Evolutionary conservation across 2,888 invertebrate species (phyloP), one percentile per base, ranked within the genome.

Genomic region (Oligia fasciuncula): DNA sequence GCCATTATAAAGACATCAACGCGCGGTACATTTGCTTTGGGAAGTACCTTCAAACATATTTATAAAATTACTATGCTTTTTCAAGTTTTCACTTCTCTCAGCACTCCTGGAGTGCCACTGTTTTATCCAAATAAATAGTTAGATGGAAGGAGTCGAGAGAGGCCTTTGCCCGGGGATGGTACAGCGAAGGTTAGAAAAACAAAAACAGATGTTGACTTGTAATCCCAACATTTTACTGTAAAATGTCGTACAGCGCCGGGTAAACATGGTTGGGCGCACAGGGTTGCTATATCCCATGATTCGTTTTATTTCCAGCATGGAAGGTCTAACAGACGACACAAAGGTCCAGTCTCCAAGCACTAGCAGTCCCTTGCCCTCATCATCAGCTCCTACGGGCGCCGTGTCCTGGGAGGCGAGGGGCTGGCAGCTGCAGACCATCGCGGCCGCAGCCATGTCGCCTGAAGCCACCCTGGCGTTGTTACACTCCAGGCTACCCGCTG

Each of bases 401-500:
- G 85, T 77, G 60, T 65, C 82, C 29, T 85, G 84, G 80, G 86
- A 76, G 49, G 80, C 98, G 74, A 97, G 97, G 66, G 97, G 97
- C 82, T 97, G 97, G 75, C 98, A 98, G 93, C 96, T 99, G 87
- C 97, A 98, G 91, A 98, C 98, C 3, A 97, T 99, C 46, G 98
- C 98, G 1, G 97, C 98, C 85, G 98, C 98, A 13, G 98, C 98
- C 90, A 98, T 98, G 95, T 99, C 99, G 4, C 98, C 98, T 0
- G 97, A 97, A 46, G 98, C 98, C 74, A 97, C 98, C 35, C 97
- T 97, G 89, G 98, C 98, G 89, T 96, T 99, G 84, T 97, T 99
- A 80, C 98, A 98, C 93, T 98, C 98, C 0, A 97, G 86, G 4
- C 88, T 94, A 82, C 93, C 93, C 0, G 97, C 97, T 77, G 97